Evolutionary conservation across 1,140 invertebrate genomes (phyloP).

Genomic region (Cyphomyrmex costatus): DNA sequence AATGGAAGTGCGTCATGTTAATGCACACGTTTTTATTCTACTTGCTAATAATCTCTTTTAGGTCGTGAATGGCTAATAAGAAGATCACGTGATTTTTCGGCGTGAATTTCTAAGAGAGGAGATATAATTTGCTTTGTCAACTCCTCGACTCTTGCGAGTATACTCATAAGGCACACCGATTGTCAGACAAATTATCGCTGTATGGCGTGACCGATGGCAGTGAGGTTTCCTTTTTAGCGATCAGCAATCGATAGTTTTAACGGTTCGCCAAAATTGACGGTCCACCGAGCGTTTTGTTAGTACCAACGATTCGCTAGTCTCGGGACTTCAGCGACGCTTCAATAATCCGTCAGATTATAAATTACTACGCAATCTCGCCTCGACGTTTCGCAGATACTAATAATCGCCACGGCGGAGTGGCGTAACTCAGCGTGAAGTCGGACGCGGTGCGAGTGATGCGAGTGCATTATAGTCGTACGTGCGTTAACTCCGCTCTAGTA

Average conservation of each 20-base stretch:
- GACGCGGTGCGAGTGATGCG: slow-evolving; percentile 60
- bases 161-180: background rate
- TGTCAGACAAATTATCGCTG: slow-evolving; percentile 53
- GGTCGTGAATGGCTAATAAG: background rate
- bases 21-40: background rate
- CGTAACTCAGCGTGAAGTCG: slow-evolving; percentile 55
- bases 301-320: background rate
- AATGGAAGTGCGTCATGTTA: slow-evolving; percentile 54
- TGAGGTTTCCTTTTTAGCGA: slow-evolving; percentile 54
- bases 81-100: background rate
- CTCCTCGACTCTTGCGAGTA: background rate
- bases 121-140: slow-evolving; percentile 7
- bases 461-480: slow-evolving; percentile 57
- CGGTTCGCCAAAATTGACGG: background rate
- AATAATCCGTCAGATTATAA: background rate
- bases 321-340: background rate
- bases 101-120: background rate
- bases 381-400: slow-evolving; percentile 5
- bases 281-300: background rate
- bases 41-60: too few relatives aligned
- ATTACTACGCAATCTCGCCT: background rate
- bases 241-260: slow-evolving; percentile 53
- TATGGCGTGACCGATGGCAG: slow-evolving; percentile 17
- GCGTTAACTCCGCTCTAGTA: slow-evolving; percentile 58
- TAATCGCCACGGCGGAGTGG: slow-evolving; percentile 53